phyloP scores from a whole-genome alignment of 2,113 vertebrate genomes.

The Indicator maculatus region DNA sequence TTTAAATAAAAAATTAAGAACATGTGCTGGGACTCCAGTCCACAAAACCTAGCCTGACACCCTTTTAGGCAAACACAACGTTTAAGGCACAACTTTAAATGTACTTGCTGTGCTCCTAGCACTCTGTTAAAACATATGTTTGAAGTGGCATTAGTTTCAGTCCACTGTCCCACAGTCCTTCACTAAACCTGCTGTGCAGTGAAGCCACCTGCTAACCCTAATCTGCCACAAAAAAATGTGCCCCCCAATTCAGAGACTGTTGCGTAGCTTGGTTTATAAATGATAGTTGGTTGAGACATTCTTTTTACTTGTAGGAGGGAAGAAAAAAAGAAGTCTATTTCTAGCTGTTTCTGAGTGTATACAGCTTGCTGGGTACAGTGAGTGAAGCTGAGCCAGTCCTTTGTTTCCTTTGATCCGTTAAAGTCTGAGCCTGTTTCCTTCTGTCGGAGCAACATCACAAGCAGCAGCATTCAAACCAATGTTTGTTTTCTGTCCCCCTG shows the following conservation, averaged over 20 bases:
- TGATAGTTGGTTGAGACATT: not conserved
- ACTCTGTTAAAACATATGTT: not conserved
- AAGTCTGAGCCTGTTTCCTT: conserved; percentile 18
- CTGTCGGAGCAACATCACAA: conserved; percentile 33
- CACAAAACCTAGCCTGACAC: not conserved
- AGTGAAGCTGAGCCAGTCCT: conserved; percentile 54
- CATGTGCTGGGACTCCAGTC: not conserved
- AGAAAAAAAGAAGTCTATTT: not conserved
- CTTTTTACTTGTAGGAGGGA: not conserved
- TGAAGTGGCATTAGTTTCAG: not conserved
- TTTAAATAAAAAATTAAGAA: not conserved
- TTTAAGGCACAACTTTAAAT: not conserved
- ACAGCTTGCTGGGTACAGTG: conserved; percentile 1
- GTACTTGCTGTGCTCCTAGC: not conserved
- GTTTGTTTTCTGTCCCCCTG: conserved; percentile 49
- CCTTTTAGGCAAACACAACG: not conserved
- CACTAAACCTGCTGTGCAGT: not conserved
- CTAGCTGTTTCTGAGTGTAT: conserved; percentile 13
- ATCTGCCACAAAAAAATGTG: not conserved
- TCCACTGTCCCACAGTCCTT: not conserved
- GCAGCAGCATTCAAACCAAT: conserved; percentile 15
- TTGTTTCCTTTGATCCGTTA: conserved; percentile 52
- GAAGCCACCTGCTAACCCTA: not conserved
- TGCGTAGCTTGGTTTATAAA: not conserved
- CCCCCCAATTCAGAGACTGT: not conserved